Conservation (phyloP, 2,888 invertebrate genomes). For the Chouioia cunea region DNA sequence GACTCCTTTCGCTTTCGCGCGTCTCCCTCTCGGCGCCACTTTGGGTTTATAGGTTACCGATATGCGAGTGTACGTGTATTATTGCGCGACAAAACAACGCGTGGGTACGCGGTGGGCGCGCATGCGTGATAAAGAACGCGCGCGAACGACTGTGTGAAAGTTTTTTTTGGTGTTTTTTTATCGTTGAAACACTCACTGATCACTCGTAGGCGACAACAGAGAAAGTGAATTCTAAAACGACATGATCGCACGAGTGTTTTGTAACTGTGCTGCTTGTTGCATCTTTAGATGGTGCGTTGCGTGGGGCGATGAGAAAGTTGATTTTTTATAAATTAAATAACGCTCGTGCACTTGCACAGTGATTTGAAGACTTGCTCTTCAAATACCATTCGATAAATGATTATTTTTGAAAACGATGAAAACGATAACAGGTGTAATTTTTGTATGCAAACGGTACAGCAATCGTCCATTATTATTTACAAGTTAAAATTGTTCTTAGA, state of each 20-base stretch:
- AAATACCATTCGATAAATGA: no score
- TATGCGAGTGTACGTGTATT: neutral
- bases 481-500: no score
- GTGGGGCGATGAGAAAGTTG: constrained; percentile 32
- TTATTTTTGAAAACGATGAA: no score
- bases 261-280: constrained; percentile 1
- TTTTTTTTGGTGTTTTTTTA: neutral
- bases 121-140: constrained; percentile 4
- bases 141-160: no score
- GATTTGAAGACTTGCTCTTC: no score
- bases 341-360: no score
- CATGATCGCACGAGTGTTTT: neutral
- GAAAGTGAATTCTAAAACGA: no score
- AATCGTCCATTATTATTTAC: no score
- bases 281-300: neutral
- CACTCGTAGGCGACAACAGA: no score
- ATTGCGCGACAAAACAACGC: neutral
- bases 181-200: neutral
- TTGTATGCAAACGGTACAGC: no score
- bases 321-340: neutral
- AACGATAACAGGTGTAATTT: no score
- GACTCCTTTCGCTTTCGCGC: constrained; percentile 28
- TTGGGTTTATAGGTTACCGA: constrained; percentile 35
- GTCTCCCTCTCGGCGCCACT: constrained; percentile 11
- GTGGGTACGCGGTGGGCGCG: constrained; percentile 5